Conservation (phyloP, 2,113 vertebrate genomes). For the Pterocles gutturalis region DNA sequence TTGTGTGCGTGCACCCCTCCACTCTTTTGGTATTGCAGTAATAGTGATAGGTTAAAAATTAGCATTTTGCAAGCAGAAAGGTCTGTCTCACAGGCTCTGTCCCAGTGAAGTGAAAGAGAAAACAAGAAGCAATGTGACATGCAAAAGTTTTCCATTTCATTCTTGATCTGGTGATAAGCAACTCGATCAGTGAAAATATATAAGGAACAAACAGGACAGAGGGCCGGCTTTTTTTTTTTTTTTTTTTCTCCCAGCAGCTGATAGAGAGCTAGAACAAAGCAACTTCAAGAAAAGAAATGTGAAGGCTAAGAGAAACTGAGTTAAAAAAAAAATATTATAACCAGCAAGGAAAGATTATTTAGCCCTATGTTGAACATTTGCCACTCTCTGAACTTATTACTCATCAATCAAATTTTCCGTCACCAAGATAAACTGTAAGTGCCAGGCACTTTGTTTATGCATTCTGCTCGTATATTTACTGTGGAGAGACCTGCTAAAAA, state of each 20-base stretch:
- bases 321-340: neutral
- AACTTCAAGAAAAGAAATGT: neutral
- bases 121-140: neutral
- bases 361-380: slow-evolving; percentile 43
- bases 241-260: neutral
- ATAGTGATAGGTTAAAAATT: neutral
- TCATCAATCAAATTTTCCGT: slow-evolving; percentile 50
- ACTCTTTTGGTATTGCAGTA: neutral
- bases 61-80: neutral
- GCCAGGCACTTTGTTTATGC: slow-evolving; percentile 33
- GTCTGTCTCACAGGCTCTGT: neutral
- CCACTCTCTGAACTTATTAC: slow-evolving; percentile 53
- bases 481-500: slow-evolving; percentile 47
- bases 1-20: neutral
- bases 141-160: neutral
- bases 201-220: neutral
- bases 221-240: neutral
- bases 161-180: neutral
- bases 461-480: slow-evolving; percentile 46
- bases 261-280: neutral
- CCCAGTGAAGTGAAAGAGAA: neutral
- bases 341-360: slow-evolving; percentile 12
- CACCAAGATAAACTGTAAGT: slow-evolving; percentile 56
- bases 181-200: neutral
- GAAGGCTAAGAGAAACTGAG: neutral